Evolutionary conservation across 2,113 vertebrate species (phyloP), one percentile per base, ranked within the genome.

Genomic region (Furnarius figulus): DNA sequence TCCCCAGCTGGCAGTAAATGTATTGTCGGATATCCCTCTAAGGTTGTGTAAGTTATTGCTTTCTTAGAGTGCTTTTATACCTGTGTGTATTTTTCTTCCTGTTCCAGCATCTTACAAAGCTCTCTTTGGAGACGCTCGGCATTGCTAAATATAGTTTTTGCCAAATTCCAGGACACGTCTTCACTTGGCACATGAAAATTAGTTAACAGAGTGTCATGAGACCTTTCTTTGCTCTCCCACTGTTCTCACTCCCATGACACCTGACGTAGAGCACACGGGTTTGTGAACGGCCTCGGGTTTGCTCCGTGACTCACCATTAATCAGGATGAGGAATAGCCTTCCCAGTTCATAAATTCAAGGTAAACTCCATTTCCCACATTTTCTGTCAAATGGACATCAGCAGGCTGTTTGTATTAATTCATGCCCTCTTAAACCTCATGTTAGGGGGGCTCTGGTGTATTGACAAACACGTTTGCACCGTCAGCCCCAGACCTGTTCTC

Each of bases 201-300:
- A 96, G 97, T 92, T 96, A 95, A 96, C 94, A 97, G 97, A 89
- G 73, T 95, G 93, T 95, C 95, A 37, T 17, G 96, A 96, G 97
- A 90, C 96, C 91, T 97, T 92, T 96, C 91, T 92, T 62, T 97
- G 94, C 96, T 97, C 94, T 95, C 33, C 91, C 93, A 96, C 97
- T 98, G 98, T 98, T 97, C 93, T 97, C 98, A 98, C 98, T 98
- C 97, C 97, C 94, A 74, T 82, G 90, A 98, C 98, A 98, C 98
- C 98, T 96, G 96, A 87, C 42, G 23, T 47, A 62, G 76, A 94
- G 94, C 72, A 4, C 97, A 46, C 9, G 86, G 94, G 97, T 95
- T 97, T 92, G 91, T 27, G 47, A 84, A 76, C 65, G 93, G 97
- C 97, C 97, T 84, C 90, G 67, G 91, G 79, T 98, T 97, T 96